phyloP scores from a whole-genome alignment of 23 tunicate species.

The Aplidium turbinatum region DNA sequence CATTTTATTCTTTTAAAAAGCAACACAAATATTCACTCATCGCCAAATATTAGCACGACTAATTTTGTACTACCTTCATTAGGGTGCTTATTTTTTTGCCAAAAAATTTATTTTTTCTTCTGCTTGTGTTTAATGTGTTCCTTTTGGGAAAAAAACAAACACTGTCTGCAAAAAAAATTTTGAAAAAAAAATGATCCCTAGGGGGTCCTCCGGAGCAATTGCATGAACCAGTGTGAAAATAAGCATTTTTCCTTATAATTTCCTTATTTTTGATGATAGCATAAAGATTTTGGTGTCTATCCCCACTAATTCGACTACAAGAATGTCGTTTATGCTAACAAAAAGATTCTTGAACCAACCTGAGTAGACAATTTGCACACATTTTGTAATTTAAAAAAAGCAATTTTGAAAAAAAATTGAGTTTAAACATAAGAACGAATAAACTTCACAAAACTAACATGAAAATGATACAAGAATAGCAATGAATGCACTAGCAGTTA shows the following conservation, averaged over 20 bases:
- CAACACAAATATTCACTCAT: too few relatives aligned
- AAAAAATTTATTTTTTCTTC: not conserved
- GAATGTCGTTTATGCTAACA: constrained; percentile 6
- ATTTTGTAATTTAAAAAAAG: not conserved
- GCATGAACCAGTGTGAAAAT: constrained; percentile 7
- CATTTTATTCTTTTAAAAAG: too few relatives aligned
- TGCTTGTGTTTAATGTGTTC: not conserved
- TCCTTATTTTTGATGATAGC: constrained; percentile 1
- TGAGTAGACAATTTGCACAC: not conserved
- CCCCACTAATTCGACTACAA: constrained; percentile 15
- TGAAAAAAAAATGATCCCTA: constrained; percentile 1
- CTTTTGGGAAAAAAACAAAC: constrained; percentile 21
- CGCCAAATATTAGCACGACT: too few relatives aligned
- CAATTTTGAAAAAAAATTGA: too few relatives aligned
- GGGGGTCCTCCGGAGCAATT: not conserved
- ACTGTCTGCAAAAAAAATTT: not conserved
- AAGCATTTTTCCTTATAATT: constrained; percentile 4
- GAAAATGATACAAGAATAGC: constrained; percentile 4
- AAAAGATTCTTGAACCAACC: constrained; percentile 4
- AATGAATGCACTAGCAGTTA: not conserved
- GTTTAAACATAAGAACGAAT: too few relatives aligned
- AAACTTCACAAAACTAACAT: too few relatives aligned
- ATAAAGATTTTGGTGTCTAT: not conserved
- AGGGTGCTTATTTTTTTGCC: constrained; percentile 26
- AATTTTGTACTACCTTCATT: too few relatives aligned